Conservation (phyloP, 2,113 vertebrate species). For the Diphyllodes magnificus region DNA sequence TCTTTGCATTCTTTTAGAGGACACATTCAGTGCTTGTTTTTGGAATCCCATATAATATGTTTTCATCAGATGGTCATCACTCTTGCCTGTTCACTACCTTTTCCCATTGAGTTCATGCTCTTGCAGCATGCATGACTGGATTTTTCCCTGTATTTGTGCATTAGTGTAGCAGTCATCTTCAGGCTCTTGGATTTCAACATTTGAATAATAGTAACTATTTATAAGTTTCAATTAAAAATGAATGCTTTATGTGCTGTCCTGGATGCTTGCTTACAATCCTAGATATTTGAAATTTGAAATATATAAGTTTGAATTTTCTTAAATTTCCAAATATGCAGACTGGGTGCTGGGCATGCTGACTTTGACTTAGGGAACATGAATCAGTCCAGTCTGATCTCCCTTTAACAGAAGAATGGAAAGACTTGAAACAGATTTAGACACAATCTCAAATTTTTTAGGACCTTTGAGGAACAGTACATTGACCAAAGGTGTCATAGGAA, state of each 20-base stretch:
- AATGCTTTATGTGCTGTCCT: background rate
- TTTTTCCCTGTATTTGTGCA: background rate
- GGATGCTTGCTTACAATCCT: background rate
- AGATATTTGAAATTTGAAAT: background rate
- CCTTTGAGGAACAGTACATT: background rate
- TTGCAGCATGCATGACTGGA: background rate
- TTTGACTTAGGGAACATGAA: background rate
- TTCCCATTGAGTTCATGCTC: background rate
- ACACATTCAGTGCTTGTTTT: background rate
- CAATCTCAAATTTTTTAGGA: background rate
- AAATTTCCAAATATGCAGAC: background rate
- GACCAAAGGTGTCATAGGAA: background rate
- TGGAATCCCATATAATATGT: background rate
- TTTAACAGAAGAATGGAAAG: background rate
- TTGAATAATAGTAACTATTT: background rate
- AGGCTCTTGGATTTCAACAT: background rate
- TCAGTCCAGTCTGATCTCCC: background rate
- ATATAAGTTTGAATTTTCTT: background rate
- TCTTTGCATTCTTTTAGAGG: background rate
- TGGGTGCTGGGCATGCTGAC: background rate
- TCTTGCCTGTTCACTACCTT: background rate
- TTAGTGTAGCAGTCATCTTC: background rate
- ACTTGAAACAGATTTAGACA: background rate
- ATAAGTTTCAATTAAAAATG: background rate
- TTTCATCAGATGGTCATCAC: background rate